Evolutionary conservation across 92 coral and sea anemone species (phyloP), one percentile per base, ranked within the genome.

Genomic region (Ricordea florida): DNA sequence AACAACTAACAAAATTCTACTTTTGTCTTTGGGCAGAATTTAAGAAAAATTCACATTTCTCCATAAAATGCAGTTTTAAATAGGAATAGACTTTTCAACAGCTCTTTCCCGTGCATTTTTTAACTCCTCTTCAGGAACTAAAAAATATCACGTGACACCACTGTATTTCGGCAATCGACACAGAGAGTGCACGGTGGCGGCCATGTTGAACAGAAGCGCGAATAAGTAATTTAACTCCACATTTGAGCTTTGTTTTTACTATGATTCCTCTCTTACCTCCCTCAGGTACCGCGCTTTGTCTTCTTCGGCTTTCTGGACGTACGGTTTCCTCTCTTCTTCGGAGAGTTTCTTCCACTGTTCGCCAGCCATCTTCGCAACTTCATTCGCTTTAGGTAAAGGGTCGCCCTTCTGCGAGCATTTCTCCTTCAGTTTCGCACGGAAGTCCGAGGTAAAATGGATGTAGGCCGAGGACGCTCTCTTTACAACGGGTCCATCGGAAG

Each of bases 281-380:
- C 26, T 44, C 43, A 78, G 49, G 80, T 91, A 91, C 11, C 97
- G 97, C 9, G 58, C 79, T 82, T 60, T 83, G 62, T 91, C 97
- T 69, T 25, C 42, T 32, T 72, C 87, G 22, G 96, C 98, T 62
- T 72, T 38, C 23, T 45, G 50, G 14, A 81, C 80, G 66, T 74
- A 94, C 28, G 89, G 92, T 50, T 71, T 78, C 83, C 81, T 91
- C 2, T 94, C 94, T 16, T 84, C 78, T 11, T 43, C 81, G 15
- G 90, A 43, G 66, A 94, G 50, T 58, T 53, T 74, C 71, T 71
- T 88, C 98, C 98, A 94, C 63, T 48, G 72, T 52, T 74, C 94
- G 53, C 98, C 98, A 13, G 92, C 93, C 57, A 78, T 72, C 89
- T 94, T 94, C 59, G 98, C 98, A 26, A 94, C 92, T 60, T 94